Conservation (phyloP, 2,888 invertebrate species). For the Synergus gifuensis region DNA sequence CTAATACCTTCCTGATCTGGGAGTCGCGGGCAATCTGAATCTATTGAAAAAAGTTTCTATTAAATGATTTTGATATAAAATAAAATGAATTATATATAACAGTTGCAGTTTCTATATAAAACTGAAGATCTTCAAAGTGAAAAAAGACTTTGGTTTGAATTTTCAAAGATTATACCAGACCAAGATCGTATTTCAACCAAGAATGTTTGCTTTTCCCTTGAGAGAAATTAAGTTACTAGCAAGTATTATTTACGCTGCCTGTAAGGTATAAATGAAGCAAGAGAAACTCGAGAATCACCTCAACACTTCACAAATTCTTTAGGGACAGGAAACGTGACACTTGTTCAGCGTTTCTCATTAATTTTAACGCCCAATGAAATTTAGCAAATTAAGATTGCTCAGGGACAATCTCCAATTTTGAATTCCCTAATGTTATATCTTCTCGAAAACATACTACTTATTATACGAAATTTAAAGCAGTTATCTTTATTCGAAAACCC, state of each 20-base stretch:
- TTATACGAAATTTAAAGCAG: no score
- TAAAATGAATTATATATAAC: neutral
- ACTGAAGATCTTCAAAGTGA: neutral
- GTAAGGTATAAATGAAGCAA: neutral
- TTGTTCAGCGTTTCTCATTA: slow-evolving; percentile 5
- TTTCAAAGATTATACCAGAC: neutral
- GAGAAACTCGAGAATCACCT: slow-evolving; percentile 28
- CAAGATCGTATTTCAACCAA: slow-evolving; percentile 17
- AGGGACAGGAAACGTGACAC: slow-evolving; percentile 37
- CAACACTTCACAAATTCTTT: neutral
- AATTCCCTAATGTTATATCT: neutral
- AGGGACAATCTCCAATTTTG: neutral
- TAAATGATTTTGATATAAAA: neutral
- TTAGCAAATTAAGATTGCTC: slow-evolving; percentile 7
- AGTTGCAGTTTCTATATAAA: neutral
- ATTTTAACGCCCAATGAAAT: slow-evolving; percentile 18
- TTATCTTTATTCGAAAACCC: no score
- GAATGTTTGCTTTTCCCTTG: slow-evolving; percentile 15
- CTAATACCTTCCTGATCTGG: slow-evolving; percentile 85
- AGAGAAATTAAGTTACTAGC: slow-evolving; percentile 2
- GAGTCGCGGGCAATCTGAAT: slow-evolving; percentile 88
- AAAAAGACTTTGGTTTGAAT: neutral
- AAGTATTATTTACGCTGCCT: slow-evolving; percentile 14
- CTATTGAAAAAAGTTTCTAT: slow-evolving; percentile 72
- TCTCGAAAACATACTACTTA: no score